These are phyloP conservation scores for Meandrina meandrites DNA, from an alignment of 92 coral and sea anemone genomes.

Conservation along the genomic window DNA sequence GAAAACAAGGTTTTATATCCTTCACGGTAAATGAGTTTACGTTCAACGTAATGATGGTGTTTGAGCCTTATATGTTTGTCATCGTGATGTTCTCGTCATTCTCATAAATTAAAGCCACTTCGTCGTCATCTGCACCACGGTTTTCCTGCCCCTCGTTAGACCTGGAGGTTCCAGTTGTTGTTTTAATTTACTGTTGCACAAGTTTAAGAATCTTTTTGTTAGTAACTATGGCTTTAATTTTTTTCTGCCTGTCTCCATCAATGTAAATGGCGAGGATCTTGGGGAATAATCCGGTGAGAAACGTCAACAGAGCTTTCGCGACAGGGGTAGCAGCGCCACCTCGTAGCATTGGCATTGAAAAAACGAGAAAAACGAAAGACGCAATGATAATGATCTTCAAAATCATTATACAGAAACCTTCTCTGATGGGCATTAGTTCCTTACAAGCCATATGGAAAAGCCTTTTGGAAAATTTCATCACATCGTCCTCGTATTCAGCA, in stretches of 20 bases:
- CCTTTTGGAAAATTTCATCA: slow-evolving; percentile 22
- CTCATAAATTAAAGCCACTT: not conserved
- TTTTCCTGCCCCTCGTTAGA: not conserved
- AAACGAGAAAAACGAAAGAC: slow-evolving; percentile 1
- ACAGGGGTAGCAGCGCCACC: slow-evolving; percentile 8
- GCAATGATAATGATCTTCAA: not conserved
- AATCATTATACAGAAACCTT: slow-evolving; percentile 3
- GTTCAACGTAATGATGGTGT: no score
- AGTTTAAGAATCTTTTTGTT: slow-evolving; percentile 1
- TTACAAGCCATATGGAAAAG: slow-evolving; percentile 22
- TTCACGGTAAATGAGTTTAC: no score
- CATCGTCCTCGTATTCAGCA: not conserved
- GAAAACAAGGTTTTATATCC: no score
- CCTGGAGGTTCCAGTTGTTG: no score
- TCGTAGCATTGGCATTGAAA: not conserved
- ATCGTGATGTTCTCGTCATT: not conserved
- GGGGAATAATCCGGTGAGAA: slow-evolving; percentile 32
- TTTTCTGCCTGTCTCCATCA: not conserved
- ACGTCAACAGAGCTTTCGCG: not conserved
- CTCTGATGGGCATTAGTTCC: no score
- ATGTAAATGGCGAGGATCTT: slow-evolving; percentile 9
- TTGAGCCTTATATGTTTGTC: not conserved
- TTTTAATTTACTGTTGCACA: not conserved
- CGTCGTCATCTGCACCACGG: not conserved
- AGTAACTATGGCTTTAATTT: not conserved